A percentile compares a stretch with the other conserved stretches of the same genome.
Conservation (phyloP, 2,888 invertebrate species). For the Drosophila meridiana region DNA sequence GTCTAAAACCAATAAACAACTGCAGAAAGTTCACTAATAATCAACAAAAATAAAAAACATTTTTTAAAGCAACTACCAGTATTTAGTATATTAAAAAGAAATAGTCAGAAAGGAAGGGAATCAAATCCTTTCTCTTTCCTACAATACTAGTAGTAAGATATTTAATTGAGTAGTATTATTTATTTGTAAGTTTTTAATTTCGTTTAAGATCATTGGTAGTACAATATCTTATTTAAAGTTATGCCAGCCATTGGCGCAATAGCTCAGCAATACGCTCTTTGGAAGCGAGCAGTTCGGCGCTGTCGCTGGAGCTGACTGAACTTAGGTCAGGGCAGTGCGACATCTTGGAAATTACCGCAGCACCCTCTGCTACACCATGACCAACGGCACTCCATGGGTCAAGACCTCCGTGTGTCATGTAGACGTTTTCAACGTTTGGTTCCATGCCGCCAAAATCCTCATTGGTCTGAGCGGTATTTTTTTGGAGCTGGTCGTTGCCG, state of each 20-base stretch:
- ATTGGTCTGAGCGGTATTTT: constrained; percentile 84
- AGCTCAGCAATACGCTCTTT: constrained; percentile 76
- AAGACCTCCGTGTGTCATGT: constrained; percentile 86
- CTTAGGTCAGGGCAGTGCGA: constrained; percentile 82
- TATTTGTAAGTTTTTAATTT: background rate
- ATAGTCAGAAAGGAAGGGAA: too few species aligned
- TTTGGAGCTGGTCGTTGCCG: constrained; percentile 58
- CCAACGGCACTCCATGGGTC: constrained; percentile 87
- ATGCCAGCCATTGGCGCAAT: constrained; percentile 80
- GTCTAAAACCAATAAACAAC: background rate
- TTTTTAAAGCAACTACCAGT: too few species aligned
- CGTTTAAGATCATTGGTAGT: background rate
- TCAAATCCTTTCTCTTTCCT: too few species aligned
- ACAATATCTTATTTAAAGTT: constrained; percentile 17
- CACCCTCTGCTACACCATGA: constrained; percentile 76
- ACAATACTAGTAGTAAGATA: too few species aligned
- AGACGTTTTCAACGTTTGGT: constrained; percentile 85
- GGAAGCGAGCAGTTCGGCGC: constrained; percentile 76
- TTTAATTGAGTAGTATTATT: too few species aligned
- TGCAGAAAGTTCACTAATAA: too few species aligned
- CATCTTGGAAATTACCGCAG: constrained; percentile 77
- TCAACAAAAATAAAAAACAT: too few species aligned
- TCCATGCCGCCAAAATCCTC: constrained; percentile 85
- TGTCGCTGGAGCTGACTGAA: constrained; percentile 74
- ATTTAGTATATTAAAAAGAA: too few species aligned